Evolutionary conservation across 2,797 vertebrate genomes (phyloP).

Genomic region (Sebastes alutus): DNA sequence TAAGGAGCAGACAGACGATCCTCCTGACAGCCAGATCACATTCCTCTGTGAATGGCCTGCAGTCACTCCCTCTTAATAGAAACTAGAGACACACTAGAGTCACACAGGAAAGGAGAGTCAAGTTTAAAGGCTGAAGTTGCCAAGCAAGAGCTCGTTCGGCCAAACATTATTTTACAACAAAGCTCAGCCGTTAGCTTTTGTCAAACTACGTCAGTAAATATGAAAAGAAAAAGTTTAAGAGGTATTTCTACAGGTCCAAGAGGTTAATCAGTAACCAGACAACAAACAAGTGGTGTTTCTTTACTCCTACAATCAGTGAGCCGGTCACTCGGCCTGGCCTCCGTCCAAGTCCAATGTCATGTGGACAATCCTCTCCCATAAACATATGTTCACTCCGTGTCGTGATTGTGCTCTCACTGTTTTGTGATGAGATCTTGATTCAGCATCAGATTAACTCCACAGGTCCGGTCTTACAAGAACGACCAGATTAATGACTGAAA

Average conservation of each 20-base stretch:
- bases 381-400: not conserved
- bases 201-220: not conserved
- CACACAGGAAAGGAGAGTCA: not conserved
- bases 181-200: not conserved
- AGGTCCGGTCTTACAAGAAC: not conserved
- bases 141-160: not conserved
- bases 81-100: conserved; percentile 39
- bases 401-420: not conserved
- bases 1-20: not conserved
- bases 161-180: not conserved
- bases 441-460: not conserved
- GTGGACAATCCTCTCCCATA: not conserved
- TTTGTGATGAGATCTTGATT: not conserved
- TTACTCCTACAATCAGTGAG: conserved; percentile 60
- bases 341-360: conserved; percentile 11
- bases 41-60: conserved; percentile 51
- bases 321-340: not conserved
- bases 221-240: conserved; percentile 4
- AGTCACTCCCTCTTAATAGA: conserved; percentile 64
- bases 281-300: conserved; percentile 62
- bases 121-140: conserved; percentile 9
- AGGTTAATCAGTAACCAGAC: conserved; percentile 73
- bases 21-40: conserved; percentile 38
- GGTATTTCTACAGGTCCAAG: conserved; percentile 8
- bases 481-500: conserved; percentile 24